A percentile compares a stretch with the other conserved stretches of the same genome.
These are phyloP conservation scores for Brachyhypopomus occidentalis DNA, from an alignment of 2,113 vertebrate species.

Conservation along the genomic window DNA sequence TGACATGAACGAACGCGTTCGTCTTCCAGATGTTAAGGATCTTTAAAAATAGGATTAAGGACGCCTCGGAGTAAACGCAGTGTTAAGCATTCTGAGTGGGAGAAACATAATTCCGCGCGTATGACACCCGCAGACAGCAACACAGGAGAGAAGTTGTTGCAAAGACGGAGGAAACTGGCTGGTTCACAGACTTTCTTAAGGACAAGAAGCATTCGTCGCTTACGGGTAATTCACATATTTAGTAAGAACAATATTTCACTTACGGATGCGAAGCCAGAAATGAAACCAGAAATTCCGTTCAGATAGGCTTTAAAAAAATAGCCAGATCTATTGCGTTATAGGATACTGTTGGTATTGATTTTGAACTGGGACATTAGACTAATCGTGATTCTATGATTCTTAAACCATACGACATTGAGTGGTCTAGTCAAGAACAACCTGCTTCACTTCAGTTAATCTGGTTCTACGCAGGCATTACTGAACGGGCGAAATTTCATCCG, in stretches of 20 bases:
- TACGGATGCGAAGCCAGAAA: not conserved
- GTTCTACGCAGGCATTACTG: too few species aligned
- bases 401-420: not conserved
- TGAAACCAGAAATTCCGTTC: not conserved
- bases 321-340: not conserved
- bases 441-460: not conserved
- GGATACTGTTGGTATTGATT: not conserved
- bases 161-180: not conserved
- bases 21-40: not conserved
- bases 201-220: not conserved
- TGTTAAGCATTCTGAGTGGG: slow-evolving; percentile 58
- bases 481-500: not conserved
- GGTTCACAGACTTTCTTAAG: not conserved
- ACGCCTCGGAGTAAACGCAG: slow-evolving; percentile 37
- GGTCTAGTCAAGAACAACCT: not conserved
- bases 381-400: not conserved
- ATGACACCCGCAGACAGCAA: slow-evolving; percentile 48
- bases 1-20: not conserved
- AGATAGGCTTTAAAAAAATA: not conserved
- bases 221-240: not conserved
- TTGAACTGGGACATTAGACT: not conserved
- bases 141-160: slow-evolving; percentile 25
- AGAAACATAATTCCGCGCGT: slow-evolving; percentile 57
- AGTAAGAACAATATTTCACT: not conserved
- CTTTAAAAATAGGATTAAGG: slow-evolving; percentile 12